Evolutionary conservation across 64 coral and sea anemone genomes (phyloP), one percentile per base, ranked within the genome.

Genomic region (Actinia equina): DNA sequence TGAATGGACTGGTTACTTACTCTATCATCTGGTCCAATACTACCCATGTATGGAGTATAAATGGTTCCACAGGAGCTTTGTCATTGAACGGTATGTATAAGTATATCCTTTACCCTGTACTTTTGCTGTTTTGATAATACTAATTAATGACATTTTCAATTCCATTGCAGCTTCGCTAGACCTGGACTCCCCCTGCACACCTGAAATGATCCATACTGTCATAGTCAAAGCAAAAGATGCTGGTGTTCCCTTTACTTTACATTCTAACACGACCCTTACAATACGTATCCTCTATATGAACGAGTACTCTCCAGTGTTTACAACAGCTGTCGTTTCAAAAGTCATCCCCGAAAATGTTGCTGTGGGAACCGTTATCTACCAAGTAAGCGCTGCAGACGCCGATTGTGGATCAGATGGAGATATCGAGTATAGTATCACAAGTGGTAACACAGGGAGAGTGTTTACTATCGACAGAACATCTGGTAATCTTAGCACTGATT

Each of bases 401-500:
- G 93, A 94, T n/a, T 58, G 82, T 15, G 89, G 89, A 7, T 2
- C 59, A 7, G 89, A 94, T 85, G 85, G 89, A 17, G 59, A 87
- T 19, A 27, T 94, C 56, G 74, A 52, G 52, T 94, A 94, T 26
- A 59, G 57, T 19, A 90, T 94, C 46, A 41, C 59, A 44, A 17
- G 53, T 14, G 90, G 90, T 2, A 53, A 92, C 62, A 44, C 13
- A 20, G 79, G 52, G 13, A 81, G 43, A 49, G 78, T 52, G 6
- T 81, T 81, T 81, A 37, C 41, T 17, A 81, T 81, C 22, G 49
- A 81, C 43, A 25, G 43, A 19, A 49, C 78, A 81, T 81, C 97
- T 0, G 97, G 97, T 1, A 80, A 93, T 49, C 87, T 99, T 2
- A 89, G 90, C 26, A 99, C 97, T 41, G 57, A 62, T 3, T 71